These are phyloP conservation scores for Sinocyclocheilus grahami DNA, from an alignment of 2,113 vertebrate genomes.

Conservation along the genomic window DNA sequence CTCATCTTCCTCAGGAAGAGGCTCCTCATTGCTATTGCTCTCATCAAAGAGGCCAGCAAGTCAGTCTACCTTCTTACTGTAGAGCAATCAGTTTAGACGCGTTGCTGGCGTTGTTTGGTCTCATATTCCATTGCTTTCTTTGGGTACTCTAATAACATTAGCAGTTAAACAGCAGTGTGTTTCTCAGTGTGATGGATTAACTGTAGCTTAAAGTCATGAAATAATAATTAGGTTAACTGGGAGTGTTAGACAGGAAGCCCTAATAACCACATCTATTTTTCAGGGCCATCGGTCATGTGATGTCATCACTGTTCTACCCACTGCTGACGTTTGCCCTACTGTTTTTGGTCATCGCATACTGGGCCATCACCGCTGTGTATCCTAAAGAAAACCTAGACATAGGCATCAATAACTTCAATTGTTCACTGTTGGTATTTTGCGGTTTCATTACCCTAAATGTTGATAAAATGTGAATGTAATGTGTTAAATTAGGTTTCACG, in stretches of 20 bases:
- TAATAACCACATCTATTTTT: conserved; percentile 29
- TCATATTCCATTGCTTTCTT: conserved; percentile 2
- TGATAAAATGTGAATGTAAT: not conserved
- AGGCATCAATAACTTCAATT: too few species aligned
- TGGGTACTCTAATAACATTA: not conserved
- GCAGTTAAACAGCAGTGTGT: conserved; percentile 4
- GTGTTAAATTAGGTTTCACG: not conserved
- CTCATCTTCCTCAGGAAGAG: conserved; percentile 95
- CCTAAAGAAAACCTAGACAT: conserved; percentile 61
- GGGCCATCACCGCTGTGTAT: conserved; percentile 96
- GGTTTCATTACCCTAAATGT: not conserved
- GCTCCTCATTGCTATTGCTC: conserved; percentile 89
- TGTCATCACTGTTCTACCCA: conserved; percentile 89
- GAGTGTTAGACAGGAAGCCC: not conserved
- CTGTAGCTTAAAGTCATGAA: not conserved
- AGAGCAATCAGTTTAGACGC: not conserved
- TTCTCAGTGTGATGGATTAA: not conserved
- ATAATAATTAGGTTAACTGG: not conserved
- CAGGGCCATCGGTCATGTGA: conserved; percentile 89
- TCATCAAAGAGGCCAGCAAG: conserved; percentile 96
- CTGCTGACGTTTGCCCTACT: conserved; percentile 89
- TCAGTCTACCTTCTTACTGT: conserved; percentile 58
- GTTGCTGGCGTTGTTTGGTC: not conserved
- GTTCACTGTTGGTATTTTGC: not conserved
- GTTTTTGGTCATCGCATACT: conserved; percentile 90